Evolutionary conservation across 2,797 vertebrate species (phyloP).

Genomic region (Fistularia tabacaria): DNA sequence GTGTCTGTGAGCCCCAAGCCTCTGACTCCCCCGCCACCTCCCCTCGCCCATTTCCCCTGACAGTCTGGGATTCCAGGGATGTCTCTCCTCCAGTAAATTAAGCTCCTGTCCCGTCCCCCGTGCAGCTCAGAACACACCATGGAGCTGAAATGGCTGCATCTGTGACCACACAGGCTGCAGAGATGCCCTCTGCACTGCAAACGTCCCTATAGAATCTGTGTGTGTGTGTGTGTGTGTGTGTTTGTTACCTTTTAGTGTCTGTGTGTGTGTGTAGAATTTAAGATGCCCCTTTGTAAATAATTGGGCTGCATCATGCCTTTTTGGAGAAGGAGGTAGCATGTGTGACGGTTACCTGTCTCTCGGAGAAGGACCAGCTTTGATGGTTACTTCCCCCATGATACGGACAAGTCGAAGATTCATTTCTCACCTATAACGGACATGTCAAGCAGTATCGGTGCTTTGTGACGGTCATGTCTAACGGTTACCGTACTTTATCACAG

Average conservation of each 20-base stretch:
- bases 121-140: conserved; percentile 75
- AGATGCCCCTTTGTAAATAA: conserved; percentile 33
- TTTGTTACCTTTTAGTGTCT: conserved; percentile 19
- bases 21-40: conserved; percentile 16
- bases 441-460: conserved; percentile 60
- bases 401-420: conserved; percentile 27
- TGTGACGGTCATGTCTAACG: conserved; percentile 90
- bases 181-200: conserved; percentile 61
- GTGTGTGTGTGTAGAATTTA: conserved; percentile 25
- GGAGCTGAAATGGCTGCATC: conserved; percentile 60
- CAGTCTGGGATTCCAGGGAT: conserved; percentile 86
- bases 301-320: conserved; percentile 16
- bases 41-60: conserved; percentile 61
- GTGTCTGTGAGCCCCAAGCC: conserved; percentile 38
- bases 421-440: conserved; percentile 59
- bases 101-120: conserved; percentile 49
- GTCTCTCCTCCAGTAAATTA: conserved; percentile 76
- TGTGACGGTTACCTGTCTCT: conserved; percentile 45
- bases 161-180: conserved; percentile 64
- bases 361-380: conserved; percentile 15
- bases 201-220: conserved; percentile 28
- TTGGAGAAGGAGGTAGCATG: conserved; percentile 38
- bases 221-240: conserved; percentile 37
- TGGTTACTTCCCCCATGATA: conserved; percentile 6
- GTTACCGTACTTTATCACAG: conserved; percentile 97